Conservation (phyloP, 2,888 invertebrate genomes). For the Chrysolina oricalcia region DNA sequence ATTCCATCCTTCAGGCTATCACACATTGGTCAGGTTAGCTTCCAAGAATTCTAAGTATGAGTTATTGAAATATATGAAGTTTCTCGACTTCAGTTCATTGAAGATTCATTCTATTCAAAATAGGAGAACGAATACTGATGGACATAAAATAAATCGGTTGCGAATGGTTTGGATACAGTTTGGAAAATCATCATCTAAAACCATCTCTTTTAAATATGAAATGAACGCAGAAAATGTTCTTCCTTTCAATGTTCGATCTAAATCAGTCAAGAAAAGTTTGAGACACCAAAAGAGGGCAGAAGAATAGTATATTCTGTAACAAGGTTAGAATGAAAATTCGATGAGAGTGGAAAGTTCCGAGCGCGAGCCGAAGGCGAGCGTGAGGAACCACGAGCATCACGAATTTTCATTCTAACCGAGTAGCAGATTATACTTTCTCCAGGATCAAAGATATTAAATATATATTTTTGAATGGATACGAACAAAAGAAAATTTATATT, state of each 20-base stretch:
- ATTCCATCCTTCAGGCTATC: slow-evolving; percentile 16
- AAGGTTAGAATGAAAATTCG: too few relatives aligned
- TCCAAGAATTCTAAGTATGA: slow-evolving; percentile 3
- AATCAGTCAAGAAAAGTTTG: not conserved
- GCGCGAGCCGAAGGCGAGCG: too few relatives aligned
- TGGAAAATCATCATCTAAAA: not conserved
- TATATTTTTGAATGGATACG: not conserved
- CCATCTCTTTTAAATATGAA: slow-evolving; percentile 5
- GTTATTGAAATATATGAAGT: slow-evolving; percentile 3
- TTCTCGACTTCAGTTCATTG: slow-evolving; percentile 2
- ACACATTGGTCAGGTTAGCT: slow-evolving; percentile 15
- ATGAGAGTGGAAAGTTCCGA: too few relatives aligned
- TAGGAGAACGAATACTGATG: slow-evolving; percentile 6
- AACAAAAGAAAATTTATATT: too few relatives aligned
- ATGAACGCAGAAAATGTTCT: not conserved
- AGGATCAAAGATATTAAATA: too few relatives aligned
- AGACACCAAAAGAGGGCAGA: not conserved
- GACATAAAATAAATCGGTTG: not conserved
- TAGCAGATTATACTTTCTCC: too few relatives aligned
- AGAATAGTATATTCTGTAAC: too few relatives aligned
- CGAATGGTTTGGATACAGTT: slow-evolving; percentile 5
- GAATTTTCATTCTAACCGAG: too few relatives aligned
- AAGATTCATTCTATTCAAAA: not conserved
- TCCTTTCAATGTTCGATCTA: slow-evolving; percentile 2
- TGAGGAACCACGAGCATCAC: too few relatives aligned